Evolutionary conservation across 2,113 vertebrate species (phyloP), one percentile per base, ranked within the genome.

Genomic region (Sylvilagus bachmani): DNA sequence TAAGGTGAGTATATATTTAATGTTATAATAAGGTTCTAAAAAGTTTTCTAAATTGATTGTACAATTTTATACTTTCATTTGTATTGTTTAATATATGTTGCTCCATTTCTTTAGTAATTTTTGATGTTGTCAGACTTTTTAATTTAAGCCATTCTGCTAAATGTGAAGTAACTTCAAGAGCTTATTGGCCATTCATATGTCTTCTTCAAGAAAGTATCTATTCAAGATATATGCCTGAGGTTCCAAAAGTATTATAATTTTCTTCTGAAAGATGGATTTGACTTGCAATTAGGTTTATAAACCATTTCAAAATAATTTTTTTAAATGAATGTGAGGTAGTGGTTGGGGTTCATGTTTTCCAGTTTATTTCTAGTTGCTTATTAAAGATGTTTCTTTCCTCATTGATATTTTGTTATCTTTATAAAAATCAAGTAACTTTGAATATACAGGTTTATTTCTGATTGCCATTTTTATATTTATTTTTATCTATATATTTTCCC

Each of bases 361-460:
- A 53, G 33, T 58, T 58, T 74, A 10, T 74, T 78, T 55, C 55
- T 44, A 24, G 16, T 78, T 73, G 55, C 71, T 83, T 58, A 66
- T 78, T 58, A 44, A 73, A 95, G 22, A 73, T 1, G 62, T 87
- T 67, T n/a, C 29, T 70, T 61, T 70, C 29, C 22, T 25, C 70
- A 79, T 62, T 77, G 61, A 64, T 95, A 92, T 70, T 6, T 89
- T 92, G 66, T 27, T 66, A 66, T 73, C 53, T n/a, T n/a, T 61
- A 77, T 84, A 44, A 66, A 85, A 92, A 49, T 58, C 44, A 85
- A 29, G 64, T 38, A 71, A 84, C 31, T 73, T 16, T 64, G 71
- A 49, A 79, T 19, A 1, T 13, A 33, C 12, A 51, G 10, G 11
- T 21, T 80, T 92, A 77, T 10, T 21, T 22, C 44, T 58, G 12